phyloP scores from a whole-genome alignment of 2,113 vertebrate genomes.

The Lontra canadensis region DNA sequence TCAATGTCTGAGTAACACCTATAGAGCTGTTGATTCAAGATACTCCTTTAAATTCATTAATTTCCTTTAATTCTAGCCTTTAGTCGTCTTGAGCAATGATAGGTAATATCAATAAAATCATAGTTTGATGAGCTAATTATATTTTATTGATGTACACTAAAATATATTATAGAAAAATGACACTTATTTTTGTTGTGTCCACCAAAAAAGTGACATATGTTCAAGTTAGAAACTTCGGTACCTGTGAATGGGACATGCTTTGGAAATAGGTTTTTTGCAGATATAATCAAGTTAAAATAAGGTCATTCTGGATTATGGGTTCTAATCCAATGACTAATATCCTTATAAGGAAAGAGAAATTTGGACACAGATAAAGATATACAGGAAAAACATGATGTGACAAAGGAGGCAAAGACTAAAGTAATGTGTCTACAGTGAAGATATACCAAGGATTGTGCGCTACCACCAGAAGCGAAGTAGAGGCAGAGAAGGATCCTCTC shows the following conservation, averaged over 20 bases:
- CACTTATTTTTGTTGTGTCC: not conserved
- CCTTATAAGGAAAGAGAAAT: not conserved
- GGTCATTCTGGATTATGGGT: not conserved
- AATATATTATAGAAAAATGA: not conserved
- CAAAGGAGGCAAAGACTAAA: not conserved
- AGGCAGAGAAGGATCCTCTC: not conserved
- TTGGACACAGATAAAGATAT: not conserved
- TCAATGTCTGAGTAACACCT: not conserved
- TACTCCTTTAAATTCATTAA: not conserved
- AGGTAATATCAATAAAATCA: not conserved
- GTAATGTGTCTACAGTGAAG: not conserved
- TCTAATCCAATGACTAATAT: not conserved
- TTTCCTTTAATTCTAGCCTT: not conserved
- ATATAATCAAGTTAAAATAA: not conserved
- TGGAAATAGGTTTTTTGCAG: not conserved
- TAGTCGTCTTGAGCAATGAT: not conserved
- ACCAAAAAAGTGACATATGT: not conserved
- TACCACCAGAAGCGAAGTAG: not conserved
- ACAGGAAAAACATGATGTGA: not conserved
- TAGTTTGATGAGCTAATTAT: not conserved
- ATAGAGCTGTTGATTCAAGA: not conserved
- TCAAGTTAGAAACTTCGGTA: not conserved
- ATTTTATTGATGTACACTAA: not conserved
- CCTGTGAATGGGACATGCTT: not conserved
- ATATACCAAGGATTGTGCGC: not conserved